A percentile compares a stretch with the other conserved stretches of the same genome.
phyloP scores from a whole-genome alignment of 2,888 invertebrate genomes.

The Drosophila nr. fundita region DNA sequence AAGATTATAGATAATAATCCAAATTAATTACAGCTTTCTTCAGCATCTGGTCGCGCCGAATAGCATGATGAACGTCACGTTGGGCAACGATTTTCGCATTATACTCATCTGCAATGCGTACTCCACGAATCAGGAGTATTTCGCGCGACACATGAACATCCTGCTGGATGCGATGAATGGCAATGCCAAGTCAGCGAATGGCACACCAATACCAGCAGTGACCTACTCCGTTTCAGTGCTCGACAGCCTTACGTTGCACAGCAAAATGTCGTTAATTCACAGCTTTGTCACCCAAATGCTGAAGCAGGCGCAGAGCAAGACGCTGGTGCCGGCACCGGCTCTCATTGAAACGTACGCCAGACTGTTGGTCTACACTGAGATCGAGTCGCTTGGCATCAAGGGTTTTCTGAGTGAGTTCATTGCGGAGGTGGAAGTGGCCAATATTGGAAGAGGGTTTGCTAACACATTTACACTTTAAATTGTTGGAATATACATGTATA shows the following conservation, averaged over 20 bases:
- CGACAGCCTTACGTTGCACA: slow-evolving; percentile 97
- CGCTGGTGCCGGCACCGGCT: slow-evolving; percentile 94
- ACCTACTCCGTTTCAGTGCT: slow-evolving; percentile 96
- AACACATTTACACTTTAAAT: not conserved
- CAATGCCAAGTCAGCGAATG: slow-evolving; percentile 87
- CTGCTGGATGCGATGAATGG: slow-evolving; percentile 94
- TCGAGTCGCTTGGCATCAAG: slow-evolving; percentile 98
- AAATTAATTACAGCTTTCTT: slow-evolving; percentile 88
- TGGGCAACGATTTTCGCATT: slow-evolving; percentile 95
- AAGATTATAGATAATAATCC: not conserved
- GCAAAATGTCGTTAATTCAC: slow-evolving; percentile 95
- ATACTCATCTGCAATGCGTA: slow-evolving; percentile 97
- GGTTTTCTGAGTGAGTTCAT: slow-evolving; percentile 92
- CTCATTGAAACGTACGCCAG: slow-evolving; percentile 97
- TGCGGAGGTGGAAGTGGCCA: not conserved
- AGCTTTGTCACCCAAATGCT: slow-evolving; percentile 95
- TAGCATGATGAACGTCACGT: slow-evolving; percentile 90
- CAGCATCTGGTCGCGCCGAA: slow-evolving; percentile 93
- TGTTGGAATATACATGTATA: not conserved
- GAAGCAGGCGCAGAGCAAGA: slow-evolving; percentile 94
- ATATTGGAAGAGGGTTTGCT: not conserved
- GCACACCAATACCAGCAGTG: slow-evolving; percentile 89
- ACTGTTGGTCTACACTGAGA: slow-evolving; percentile 97
- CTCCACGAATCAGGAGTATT: slow-evolving; percentile 95
- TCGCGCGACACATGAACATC: slow-evolving; percentile 95